Evolutionary conservation across 2,888 invertebrate species (phyloP).

Genomic region (Torymus tubicola): DNA sequence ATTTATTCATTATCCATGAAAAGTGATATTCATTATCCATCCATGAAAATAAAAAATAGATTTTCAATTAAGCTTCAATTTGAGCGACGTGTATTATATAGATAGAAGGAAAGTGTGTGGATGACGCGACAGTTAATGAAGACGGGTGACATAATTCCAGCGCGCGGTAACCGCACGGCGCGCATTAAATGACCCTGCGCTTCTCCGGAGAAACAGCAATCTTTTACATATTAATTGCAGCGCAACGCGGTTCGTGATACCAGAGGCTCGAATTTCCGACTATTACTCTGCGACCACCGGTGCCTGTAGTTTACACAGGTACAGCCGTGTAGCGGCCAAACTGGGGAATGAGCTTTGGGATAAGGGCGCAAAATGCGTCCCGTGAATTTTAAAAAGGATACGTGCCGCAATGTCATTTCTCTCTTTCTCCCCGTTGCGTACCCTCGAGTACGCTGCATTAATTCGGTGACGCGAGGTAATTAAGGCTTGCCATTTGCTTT

Average conservation of each 20-base stretch:
- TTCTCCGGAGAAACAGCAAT: constrained; percentile 24
- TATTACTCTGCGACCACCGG: too few relatives aligned
- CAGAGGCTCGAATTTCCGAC: constrained; percentile 17
- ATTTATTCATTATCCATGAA: constrained; percentile 44
- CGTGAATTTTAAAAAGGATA: constrained; percentile 42
- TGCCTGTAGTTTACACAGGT: too few relatives aligned
- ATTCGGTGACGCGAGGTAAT: constrained; percentile 5
- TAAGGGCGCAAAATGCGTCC: constrained; percentile 34
- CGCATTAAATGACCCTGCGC: constrained; percentile 37
- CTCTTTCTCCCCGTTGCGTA: neutral
- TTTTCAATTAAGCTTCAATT: constrained; percentile 36
- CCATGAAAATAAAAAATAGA: constrained; percentile 41
- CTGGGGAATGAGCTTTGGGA: constrained; percentile 15
- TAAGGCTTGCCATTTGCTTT: constrained; percentile 36
- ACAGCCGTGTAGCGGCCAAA: too few relatives aligned
- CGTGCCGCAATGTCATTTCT: neutral
- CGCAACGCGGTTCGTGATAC: neutral
- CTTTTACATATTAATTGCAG: constrained; percentile 52
- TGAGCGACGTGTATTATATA: neutral
- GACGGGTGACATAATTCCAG: constrained; percentile 49
- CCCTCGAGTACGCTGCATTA: neutral
- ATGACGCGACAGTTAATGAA: constrained; percentile 40
- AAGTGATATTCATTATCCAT: too few relatives aligned
- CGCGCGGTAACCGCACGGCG: constrained; percentile 25
- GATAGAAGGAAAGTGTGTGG: neutral